Evolutionary conservation across 2,888 invertebrate genomes (phyloP).

Genomic region (Taphrorychus bicolor): DNA sequence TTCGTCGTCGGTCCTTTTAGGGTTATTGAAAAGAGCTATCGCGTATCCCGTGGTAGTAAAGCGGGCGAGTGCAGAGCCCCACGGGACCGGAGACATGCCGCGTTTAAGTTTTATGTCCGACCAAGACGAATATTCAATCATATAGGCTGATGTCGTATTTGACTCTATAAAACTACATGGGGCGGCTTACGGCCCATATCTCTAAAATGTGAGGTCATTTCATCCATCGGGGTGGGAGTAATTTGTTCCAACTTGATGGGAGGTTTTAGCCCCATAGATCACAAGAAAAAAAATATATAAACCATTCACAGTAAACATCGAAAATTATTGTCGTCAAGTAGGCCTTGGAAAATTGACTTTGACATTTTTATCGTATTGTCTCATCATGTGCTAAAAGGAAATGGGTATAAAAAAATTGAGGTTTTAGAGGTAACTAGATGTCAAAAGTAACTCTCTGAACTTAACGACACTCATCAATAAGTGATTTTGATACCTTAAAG

Average conservation of each 20-base stretch:
- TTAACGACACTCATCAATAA: no score
- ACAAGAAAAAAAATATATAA: background rate
- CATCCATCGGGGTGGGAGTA: background rate
- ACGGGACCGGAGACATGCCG: conserved; percentile 26
- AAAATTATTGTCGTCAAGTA: no score
- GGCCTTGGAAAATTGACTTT: no score
- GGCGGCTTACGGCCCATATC: conserved; percentile 6
- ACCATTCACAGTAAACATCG: background rate
- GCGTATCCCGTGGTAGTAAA: conserved; percentile 52
- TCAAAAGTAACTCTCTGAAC: no score
- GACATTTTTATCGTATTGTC: no score
- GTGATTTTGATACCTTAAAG: no score
- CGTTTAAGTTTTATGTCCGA: conserved; percentile 38
- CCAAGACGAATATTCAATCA: conserved; percentile 39
- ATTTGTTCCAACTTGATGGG: background rate
- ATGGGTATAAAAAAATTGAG: no score
- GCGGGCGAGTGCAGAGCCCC: conserved; percentile 22
- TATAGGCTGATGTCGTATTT: conserved; percentile 36
- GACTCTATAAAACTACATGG: conserved; percentile 29
- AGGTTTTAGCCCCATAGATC: background rate
- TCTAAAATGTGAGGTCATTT: conserved; percentile 4
- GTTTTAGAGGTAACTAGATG: no score
- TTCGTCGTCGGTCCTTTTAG: conserved; percentile 52
- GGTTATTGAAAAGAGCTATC: conserved; percentile 60
- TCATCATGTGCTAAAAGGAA: no score